Evolutionary conservation across 2,888 invertebrate genomes (phyloP).

Genomic region (Pyrrhosoma nymphula): DNA sequence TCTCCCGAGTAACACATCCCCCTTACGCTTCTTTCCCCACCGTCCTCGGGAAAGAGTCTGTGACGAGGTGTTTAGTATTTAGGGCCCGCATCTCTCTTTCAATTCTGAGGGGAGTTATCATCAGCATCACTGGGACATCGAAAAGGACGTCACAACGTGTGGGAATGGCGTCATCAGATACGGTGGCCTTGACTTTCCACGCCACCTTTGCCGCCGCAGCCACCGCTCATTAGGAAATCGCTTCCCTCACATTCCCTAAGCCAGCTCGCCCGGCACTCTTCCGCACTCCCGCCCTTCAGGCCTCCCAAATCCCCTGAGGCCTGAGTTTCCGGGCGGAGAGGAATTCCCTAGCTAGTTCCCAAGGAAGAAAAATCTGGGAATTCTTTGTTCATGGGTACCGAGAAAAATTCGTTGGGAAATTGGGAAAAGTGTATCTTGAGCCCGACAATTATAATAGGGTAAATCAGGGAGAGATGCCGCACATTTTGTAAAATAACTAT

Average conservation of each 20-base stretch:
- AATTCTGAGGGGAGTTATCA: not conserved
- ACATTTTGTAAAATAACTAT: too few species aligned
- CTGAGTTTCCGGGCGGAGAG: too few species aligned
- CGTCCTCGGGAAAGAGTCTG: too few species aligned
- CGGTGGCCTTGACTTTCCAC: not conserved
- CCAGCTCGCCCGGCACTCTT: not conserved
- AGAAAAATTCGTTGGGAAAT: too few species aligned
- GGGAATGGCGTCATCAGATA: not conserved
- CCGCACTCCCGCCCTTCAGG: not conserved
- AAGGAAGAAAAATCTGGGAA: too few species aligned
- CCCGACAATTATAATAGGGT: too few species aligned
- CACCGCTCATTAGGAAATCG: constrained; percentile 6
- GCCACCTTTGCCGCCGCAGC: not conserved
- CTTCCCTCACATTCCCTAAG: not conserved
- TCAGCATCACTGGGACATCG: not conserved
- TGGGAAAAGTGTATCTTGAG: too few species aligned
- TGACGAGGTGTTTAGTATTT: not conserved
- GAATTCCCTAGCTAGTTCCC: too few species aligned
- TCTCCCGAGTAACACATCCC: not conserved
- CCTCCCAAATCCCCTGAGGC: not conserved
- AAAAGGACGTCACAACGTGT: not conserved
- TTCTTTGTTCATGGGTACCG: too few species aligned
- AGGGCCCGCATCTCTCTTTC: not conserved
- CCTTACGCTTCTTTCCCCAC: not conserved
- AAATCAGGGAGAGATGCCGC: too few species aligned